Evolutionary conservation across 2,888 invertebrate genomes (phyloP).

Genomic region (Enchytraeus crypticus): DNA sequence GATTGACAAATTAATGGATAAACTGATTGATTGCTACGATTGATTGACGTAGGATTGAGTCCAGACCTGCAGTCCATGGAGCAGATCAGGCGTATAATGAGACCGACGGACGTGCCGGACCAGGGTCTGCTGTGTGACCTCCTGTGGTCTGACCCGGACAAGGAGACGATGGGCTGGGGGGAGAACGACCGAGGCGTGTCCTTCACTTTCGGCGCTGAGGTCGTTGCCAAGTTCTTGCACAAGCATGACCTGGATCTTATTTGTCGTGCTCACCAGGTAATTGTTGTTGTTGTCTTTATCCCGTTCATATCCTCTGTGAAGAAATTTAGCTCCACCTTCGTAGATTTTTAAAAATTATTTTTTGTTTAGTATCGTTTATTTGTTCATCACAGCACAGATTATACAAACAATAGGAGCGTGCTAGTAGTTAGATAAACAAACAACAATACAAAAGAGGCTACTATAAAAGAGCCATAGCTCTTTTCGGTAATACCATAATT

Average conservation of each 20-base stretch:
- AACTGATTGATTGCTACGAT: not conserved
- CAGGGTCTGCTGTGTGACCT: conserved; percentile 53
- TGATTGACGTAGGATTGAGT: conserved; percentile 53
- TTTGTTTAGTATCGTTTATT: too few relatives aligned
- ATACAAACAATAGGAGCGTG: too few relatives aligned
- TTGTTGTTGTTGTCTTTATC: conserved; percentile 7
- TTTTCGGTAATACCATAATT: too few relatives aligned
- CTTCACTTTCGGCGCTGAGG: too few relatives aligned
- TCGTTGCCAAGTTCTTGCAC: conserved; percentile 96
- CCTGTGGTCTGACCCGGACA: conserved; percentile 56
- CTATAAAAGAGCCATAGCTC: too few relatives aligned
- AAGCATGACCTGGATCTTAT: conserved; percentile 99
- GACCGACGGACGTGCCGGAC: conserved; percentile 57
- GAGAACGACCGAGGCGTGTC: conserved; percentile 99
- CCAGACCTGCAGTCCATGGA: conserved; percentile 78
- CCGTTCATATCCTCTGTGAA: not conserved
- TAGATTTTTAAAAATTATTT: too few relatives aligned
- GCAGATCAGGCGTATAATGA: conserved; percentile 56
- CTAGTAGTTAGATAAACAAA: too few relatives aligned
- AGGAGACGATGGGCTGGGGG: conserved; percentile 92
- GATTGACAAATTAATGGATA: not conserved
- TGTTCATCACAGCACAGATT: too few relatives aligned
- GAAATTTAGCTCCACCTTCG: not conserved
- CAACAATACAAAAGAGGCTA: too few relatives aligned
- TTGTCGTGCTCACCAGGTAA: conserved; percentile 93